Evolutionary conservation across 2,113 vertebrate genomes (phyloP).

Genomic region (Dascyllus trimaculatus): DNA sequence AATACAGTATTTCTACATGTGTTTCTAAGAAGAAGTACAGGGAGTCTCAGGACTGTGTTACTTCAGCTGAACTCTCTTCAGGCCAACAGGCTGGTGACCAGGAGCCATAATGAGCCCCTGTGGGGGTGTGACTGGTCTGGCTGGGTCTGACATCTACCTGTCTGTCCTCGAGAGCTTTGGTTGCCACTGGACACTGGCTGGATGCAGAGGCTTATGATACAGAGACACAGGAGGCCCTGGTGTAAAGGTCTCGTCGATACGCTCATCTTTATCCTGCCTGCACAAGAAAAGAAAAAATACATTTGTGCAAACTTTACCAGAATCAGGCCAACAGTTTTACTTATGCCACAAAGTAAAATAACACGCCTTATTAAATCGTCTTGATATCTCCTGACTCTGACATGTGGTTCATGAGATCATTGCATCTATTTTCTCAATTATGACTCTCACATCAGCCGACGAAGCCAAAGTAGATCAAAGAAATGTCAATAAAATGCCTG

Average conservation of each 20-base stretch:
- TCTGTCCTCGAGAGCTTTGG: conserved; percentile 80
- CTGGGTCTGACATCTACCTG: conserved; percentile 69
- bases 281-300: conserved; percentile 3
- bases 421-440: conserved; percentile 25
- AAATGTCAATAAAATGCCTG: conserved; percentile 42
- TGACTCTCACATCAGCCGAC: conserved; percentile 22
- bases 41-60: not conserved
- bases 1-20: not conserved
- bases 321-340: not conserved
- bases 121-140: conserved; percentile 57
- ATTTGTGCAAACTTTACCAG: not conserved
- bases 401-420: not conserved
- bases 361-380: not conserved
- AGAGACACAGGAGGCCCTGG: conserved; percentile 72
- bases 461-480: conserved; percentile 33
- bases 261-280: conserved; percentile 65
- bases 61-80: conserved; percentile 22
- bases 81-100: conserved; percentile 67
- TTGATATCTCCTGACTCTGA: conserved; percentile 3
- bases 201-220: conserved; percentile 68
- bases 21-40: not conserved
- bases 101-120: conserved; percentile 79
- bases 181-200: conserved; percentile 82
- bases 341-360: not conserved
- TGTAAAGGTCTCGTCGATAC: conserved; percentile 27